Conservation (phyloP, 2,113 vertebrate species). For the Phainopepla nitens region DNA sequence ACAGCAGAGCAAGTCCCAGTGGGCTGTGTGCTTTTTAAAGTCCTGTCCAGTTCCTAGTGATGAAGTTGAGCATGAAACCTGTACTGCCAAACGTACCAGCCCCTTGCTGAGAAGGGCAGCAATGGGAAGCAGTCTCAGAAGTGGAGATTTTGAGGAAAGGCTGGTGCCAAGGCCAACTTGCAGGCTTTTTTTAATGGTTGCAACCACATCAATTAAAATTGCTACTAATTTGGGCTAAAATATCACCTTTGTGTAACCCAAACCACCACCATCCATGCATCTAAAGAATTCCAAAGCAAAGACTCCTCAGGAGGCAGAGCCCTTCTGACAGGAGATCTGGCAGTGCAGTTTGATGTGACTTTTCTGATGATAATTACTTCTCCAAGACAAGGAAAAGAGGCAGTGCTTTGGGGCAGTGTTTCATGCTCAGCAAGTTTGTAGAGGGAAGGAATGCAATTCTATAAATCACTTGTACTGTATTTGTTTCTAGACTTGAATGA, state of each 20-base stretch:
- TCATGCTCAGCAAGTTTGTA: conserved; percentile 56
- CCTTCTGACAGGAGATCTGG: background rate
- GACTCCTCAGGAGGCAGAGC: background rate
- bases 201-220: background rate
- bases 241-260: background rate
- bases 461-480: conserved; percentile 64
- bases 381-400: background rate
- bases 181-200: background rate
- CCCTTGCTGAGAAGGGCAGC: background rate
- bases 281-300: background rate
- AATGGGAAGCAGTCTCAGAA: background rate
- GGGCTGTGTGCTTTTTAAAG: background rate
- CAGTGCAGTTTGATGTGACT: background rate
- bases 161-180: background rate
- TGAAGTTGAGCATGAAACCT: conserved; percentile 51
- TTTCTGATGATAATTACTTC: background rate
- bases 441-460: conserved; percentile 34
- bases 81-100: background rate
- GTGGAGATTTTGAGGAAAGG: background rate
- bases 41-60: background rate
- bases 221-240: background rate
- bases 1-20: background rate
- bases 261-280: background rate
- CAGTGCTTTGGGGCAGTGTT: conserved; percentile 52
- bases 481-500: conserved; percentile 63